Evolutionary conservation across 2,888 invertebrate species (phyloP), one percentile per base, ranked within the genome.

Genomic region (Quadriops clusia): DNA sequence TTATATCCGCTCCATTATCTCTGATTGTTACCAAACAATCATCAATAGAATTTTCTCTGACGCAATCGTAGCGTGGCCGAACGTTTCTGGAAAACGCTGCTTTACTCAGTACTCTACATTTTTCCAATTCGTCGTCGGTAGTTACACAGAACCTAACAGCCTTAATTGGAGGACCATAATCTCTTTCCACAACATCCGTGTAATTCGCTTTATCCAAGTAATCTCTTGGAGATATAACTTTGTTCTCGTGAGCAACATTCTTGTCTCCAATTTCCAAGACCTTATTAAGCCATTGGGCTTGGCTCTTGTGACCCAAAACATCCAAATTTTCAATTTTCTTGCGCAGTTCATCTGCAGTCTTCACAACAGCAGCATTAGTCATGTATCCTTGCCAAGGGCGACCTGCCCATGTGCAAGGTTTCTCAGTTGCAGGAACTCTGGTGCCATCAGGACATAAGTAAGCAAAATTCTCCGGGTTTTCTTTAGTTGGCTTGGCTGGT

Each of bases 351-450:
- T 65, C 56, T 6, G 70, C 49, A 9, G 64, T 61, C 15, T 68
- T 68, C 3, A 68, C 54, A 1, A 72, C 63, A 34, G 72, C 74
- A 7, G 70, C 70, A 49, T 81, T 81, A 4, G 74, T 74, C 51
- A 82, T 63, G 44, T 79, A 69, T 7, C 81, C 81, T 50, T 76
- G 82, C 82, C 86, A 86, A n/a, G 86, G 86, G 34, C 85, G 67
- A 1, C 81, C 80, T 0, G 85, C 85, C 86, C 86, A 87, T 1
- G 77, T 72, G 50, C 86, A 87, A 1, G 74, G 67, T 8, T 60
- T 64, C 3, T 68, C 70, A 16, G 68, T 74, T 7, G 84, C 64
- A 2, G 79, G 70, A 0, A 71, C 68, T 46, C 75, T 76, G 4
- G 69, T 71, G 2, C 83, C 86, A 51, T 86, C 85, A 3, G 76